Conservation (phyloP, 2,113 vertebrate genomes). For the Tychaedon coryphoeus region DNA sequence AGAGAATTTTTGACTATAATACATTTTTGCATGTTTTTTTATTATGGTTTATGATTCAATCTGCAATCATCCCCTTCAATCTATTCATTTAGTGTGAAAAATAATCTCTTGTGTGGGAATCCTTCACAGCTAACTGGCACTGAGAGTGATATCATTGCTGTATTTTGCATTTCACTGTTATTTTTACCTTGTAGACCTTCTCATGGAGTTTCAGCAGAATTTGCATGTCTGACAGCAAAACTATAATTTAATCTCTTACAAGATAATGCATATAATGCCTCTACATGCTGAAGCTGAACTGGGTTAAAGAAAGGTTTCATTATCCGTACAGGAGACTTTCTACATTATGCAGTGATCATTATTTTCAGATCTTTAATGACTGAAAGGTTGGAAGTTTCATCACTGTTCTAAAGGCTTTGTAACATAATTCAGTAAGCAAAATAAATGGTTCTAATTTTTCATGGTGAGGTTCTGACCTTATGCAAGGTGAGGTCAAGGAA, state of each 20-base stretch:
- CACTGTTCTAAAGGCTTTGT: not conserved
- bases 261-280: not conserved
- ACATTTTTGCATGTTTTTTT: not conserved
- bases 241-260: not conserved
- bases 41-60: not conserved
- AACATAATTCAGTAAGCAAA: not conserved
- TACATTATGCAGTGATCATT: not conserved
- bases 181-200: not conserved
- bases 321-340: not conserved
- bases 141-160: not conserved
- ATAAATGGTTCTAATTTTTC: not conserved
- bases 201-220: not conserved
- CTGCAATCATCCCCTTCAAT: not conserved
- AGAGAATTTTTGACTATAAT: not conserved
- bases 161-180: not conserved
- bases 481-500: not conserved
- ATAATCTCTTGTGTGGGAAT: not conserved
- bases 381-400: not conserved
- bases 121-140: not conserved
- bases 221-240: not conserved
- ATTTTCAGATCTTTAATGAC: not conserved
- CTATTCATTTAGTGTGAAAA: not conserved
- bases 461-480: not conserved
- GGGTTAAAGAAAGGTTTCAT: not conserved
- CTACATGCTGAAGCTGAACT: not conserved